Conservation (phyloP, 1,140 invertebrate genomes). For the Temnothorax nylanderi region DNA sequence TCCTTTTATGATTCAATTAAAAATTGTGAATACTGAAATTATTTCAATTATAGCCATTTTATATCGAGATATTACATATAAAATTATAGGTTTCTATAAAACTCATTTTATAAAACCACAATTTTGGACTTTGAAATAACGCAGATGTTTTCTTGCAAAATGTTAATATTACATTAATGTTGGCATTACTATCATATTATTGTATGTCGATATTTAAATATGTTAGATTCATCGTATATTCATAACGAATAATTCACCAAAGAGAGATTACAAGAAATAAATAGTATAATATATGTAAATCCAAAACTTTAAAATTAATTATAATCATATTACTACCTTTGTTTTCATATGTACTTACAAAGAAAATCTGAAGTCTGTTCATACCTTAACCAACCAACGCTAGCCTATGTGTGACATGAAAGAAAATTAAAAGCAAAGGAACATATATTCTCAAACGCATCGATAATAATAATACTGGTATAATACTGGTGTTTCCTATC, state of each 20-base stretch:
- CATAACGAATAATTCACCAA: not conserved
- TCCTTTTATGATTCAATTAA: not conserved
- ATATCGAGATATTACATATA: not conserved
- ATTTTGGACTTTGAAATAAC: not conserved
- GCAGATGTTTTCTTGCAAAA: not conserved
- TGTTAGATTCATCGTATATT: not conserved
- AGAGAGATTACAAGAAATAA: not conserved
- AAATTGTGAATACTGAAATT: not conserved
- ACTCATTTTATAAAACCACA: not conserved
- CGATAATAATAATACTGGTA: not conserved
- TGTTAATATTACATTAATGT: not conserved
- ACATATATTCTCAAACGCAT: not conserved
- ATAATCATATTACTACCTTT: not conserved
- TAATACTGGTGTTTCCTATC: not conserved
- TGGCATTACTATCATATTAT: not conserved
- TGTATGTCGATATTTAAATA: not conserved
- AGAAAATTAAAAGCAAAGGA: not conserved
- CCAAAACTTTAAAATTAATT: not conserved
- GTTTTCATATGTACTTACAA: not conserved
- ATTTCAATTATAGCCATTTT: not conserved
- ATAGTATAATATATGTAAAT: not conserved
- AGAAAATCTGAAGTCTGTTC: not conserved
- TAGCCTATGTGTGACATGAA: not conserved
- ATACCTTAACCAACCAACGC: not conserved
- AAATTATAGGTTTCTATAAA: not conserved